Conservation (phyloP, 2,113 vertebrate species). For the Crypturellus undulatus region DNA sequence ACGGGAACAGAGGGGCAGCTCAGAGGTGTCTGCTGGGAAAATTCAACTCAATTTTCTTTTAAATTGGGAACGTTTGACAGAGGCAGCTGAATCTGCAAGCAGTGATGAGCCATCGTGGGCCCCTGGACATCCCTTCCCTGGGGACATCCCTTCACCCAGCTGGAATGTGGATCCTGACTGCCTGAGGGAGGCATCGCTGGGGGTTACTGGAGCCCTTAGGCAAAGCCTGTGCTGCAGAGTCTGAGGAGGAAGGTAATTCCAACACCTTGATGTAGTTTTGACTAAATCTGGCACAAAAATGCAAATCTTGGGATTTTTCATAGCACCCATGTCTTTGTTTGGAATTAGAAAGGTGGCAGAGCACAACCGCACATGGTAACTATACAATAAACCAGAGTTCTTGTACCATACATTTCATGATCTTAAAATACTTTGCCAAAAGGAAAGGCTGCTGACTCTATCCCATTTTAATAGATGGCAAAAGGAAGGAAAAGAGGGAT, state of each 20-base stretch:
- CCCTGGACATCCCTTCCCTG: too few species aligned
- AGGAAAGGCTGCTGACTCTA: neutral
- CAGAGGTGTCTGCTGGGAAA: too few species aligned
- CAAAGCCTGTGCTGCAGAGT: neutral
- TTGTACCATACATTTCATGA: neutral
- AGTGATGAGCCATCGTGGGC: neutral
- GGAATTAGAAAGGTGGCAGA: neutral
- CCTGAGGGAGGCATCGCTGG: neutral
- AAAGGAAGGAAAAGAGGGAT: neutral
- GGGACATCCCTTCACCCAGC: neutral
- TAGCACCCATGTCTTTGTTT: neutral
- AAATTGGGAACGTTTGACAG: too few species aligned
- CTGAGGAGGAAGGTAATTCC: neutral
- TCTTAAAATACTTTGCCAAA: neutral
- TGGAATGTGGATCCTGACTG: neutral
- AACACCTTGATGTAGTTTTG: neutral
- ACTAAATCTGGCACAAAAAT: neutral
- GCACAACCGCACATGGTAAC: neutral
- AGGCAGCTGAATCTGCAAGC: too few species aligned
- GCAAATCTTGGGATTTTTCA: neutral
- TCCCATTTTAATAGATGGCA: neutral
- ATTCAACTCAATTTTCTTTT: too few species aligned
- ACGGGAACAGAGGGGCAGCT: too few species aligned
- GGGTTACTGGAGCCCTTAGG: accelerated
- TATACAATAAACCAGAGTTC: neutral